Base-by-base conservation (phyloP, 2,888 invertebrate genomes). In the Prosopocoilus inquinatus region DNA sequence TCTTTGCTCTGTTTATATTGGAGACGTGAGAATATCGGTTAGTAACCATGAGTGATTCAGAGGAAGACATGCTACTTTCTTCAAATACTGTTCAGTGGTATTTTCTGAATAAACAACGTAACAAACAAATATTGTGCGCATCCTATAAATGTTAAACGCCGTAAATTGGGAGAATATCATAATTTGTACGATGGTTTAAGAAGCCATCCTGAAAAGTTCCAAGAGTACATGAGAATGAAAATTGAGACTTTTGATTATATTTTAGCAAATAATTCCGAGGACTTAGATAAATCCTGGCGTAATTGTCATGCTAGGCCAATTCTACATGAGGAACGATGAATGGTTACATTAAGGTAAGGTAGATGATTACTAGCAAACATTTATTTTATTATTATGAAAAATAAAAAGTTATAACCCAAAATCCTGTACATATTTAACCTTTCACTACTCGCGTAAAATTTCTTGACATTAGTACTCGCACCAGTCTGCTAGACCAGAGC, bases 231-330 rank as follows among this genome's bases (percentile, higher is more conserved):
- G 32, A 32, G 55, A 34, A 55, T 53, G 50, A 43, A n/a, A 4
- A 41, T 43, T 15, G 3, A 15, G 13, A 55, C 55, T 2, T 53
- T 55, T 41, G 53, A 55, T 54, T 55, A 53, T 47, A 55, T 53
- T 53, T 51, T 55, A 20, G n/a, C 2, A 11, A 55, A 53, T 38
- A 47, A 53, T 39, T 35, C 45, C 47, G 8, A 35, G 7, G 36
- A 53, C 12, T 7, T 55, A 16, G 28, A 53, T 9, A 55, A 54
- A 54, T 52, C 38, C 35, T 53, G 52, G 38, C 32, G 32, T 32
- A 55, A 55, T 36, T 52, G 41, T 32, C 41, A 53, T 48, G 16
- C 13, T 11, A n/a, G 33, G 12, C 50, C 55, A 16, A 55, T 52
- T 35, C 28, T 41, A 20, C 45, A 34, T 2, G 33, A 11, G 33